Conservation (phyloP, 2,797 vertebrate species). For the Eremophila alpestris region DNA sequence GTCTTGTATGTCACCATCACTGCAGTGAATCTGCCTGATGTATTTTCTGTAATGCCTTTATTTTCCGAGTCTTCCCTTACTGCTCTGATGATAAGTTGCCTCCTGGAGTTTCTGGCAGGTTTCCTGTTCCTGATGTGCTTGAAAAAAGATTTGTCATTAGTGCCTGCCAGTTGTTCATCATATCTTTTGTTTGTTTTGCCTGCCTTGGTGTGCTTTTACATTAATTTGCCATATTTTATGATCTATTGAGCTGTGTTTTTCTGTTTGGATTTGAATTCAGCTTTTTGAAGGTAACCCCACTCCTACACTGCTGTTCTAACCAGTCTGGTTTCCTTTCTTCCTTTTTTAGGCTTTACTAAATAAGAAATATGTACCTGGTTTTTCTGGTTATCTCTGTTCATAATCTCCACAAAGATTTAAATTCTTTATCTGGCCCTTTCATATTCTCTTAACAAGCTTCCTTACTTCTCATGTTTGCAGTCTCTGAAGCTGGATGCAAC, state of each 20-base stretch:
- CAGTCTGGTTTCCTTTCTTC: not conserved
- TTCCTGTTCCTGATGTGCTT: not conserved
- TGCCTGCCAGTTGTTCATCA: not conserved
- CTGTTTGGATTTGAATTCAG: not conserved
- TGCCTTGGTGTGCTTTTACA: not conserved
- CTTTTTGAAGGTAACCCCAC: not conserved
- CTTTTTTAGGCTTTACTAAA: not conserved
- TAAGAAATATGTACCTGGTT: not conserved
- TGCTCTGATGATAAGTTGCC: not conserved
- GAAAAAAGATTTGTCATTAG: conserved; percentile 9
- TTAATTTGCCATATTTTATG: not conserved
- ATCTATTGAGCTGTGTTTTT: not conserved
- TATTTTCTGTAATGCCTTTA: not conserved
- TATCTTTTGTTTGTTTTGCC: conserved; percentile 1
- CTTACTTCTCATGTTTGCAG: not conserved
- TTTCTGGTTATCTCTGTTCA: not conserved
- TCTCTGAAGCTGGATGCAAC: not conserved
- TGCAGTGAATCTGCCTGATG: not conserved
- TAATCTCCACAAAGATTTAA: not conserved
- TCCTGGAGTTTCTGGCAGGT: conserved; percentile 7
- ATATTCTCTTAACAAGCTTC: not conserved
- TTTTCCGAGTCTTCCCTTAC: not conserved
- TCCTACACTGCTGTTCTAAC: not conserved
- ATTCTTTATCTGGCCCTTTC: not conserved
- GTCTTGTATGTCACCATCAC: not conserved